These are phyloP conservation scores for Aleiodes leptofemur DNA, from an alignment of 2,888 invertebrate genomes.

Conservation along the genomic window DNA sequence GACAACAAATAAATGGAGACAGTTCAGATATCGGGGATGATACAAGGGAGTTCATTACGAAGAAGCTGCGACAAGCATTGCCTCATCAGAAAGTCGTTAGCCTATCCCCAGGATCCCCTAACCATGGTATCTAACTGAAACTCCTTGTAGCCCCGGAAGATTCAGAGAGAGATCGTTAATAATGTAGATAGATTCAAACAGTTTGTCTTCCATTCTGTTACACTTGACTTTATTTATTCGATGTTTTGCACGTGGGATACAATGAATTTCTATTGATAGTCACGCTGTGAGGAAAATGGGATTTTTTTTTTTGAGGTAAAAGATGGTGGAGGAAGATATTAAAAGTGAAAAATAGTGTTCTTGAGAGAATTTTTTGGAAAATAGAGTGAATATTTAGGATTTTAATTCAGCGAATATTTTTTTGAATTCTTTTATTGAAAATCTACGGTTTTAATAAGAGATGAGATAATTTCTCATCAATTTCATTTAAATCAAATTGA, in stretches of 20 bases:
- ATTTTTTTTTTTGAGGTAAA: too few relatives aligned
- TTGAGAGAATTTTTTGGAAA: too few relatives aligned
- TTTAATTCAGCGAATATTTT: too few relatives aligned
- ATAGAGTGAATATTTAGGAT: too few relatives aligned
- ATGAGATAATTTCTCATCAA: too few relatives aligned
- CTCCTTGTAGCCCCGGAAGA: neutral
- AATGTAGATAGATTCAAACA: slow-evolving; percentile 39
- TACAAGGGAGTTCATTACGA: slow-evolving; percentile 64
- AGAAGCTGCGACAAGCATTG: slow-evolving; percentile 67
- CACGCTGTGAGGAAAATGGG: too few relatives aligned
- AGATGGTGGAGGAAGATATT: too few relatives aligned
- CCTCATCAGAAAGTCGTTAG: slow-evolving; percentile 75
- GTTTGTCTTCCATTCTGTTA: slow-evolving; percentile 16
- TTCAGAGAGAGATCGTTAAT: slow-evolving; percentile 5
- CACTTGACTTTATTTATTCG: slow-evolving; percentile 32
- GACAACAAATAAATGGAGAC: neutral
- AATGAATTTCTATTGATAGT: too few relatives aligned
- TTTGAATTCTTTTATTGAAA: too few relatives aligned
- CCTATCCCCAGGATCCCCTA: slow-evolving; percentile 55
- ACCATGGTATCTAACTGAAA: slow-evolving; percentile 19
- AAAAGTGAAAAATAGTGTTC: too few relatives aligned
- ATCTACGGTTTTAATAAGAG: too few relatives aligned
- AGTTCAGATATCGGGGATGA: slow-evolving; percentile 51
- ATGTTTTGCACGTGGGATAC: slow-evolving; percentile 1
- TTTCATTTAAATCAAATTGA: too few relatives aligned